Evolutionary conservation across 2,113 vertebrate genomes (phyloP), one percentile per base, ranked within the genome.

Genomic region (Perca schrenkii): DNA sequence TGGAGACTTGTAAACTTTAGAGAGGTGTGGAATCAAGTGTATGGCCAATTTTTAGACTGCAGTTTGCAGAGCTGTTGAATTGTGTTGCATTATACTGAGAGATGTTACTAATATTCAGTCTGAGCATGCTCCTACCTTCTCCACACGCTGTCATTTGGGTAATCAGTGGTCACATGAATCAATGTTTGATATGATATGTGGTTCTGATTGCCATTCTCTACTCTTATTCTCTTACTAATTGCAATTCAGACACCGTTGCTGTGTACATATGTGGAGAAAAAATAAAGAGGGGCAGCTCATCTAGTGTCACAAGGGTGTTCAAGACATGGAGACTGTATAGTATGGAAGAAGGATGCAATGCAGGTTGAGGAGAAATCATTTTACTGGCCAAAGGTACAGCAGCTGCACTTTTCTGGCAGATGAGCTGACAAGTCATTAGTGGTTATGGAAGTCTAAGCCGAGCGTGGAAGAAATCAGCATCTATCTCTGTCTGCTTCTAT

Each of bases 361-460:
- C 40, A 0, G 66, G 74, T 54, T 6, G 0, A 80, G 28, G 50
- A 79, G 50, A 84, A 85, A 68, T 80, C 1, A 6, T 74, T 65
- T 81, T 17, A 66, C 13, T 58, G 66, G 52, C 13, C 0, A 57
- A 62, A 79, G 47, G 72, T 77, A 47, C 36, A 74, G 74, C 50
- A 46, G 10, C 2, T 15, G 36, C 61, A 65, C 68, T 58, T 78
- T 78, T 74, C 54, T 81, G 74, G 70, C 67, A 68, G 50, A 84
- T 70, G 63, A 83, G 50, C 79, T n/a, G 77, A 74, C 47, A 70
- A n/a, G 72, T 76, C 74, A 64, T 89, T 79, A 77, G 57, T 17
- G 3, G 77, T 72, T 68, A 74, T 72, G 7, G 67, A 80, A 77
- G 74, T 79, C 67, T 34, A 67, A 57, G 80, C 56, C 69, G 75